Evolutionary conservation across 1,140 invertebrate genomes (phyloP).

Genomic region (Ips nitidus): DNA sequence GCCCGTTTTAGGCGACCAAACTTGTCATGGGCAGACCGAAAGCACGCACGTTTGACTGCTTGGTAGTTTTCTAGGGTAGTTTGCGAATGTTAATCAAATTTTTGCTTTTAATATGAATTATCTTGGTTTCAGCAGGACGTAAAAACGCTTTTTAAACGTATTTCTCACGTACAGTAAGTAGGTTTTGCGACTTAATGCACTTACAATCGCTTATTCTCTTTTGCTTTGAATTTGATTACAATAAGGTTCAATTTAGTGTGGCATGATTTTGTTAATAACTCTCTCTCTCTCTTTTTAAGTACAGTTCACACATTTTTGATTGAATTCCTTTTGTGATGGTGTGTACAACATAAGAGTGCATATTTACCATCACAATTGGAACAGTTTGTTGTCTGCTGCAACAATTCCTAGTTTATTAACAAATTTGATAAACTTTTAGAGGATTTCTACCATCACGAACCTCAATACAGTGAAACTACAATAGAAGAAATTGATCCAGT

Average conservation of each 20-base stretch:
- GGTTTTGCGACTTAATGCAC: slow-evolving; percentile 1
- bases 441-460: slow-evolving; percentile 63
- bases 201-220: neutral
- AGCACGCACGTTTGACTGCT: too few species aligned
- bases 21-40: too few species aligned
- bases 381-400: too few species aligned
- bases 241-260: slow-evolving; percentile 37
- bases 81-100: too few species aligned
- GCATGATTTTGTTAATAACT: slow-evolving; percentile 42
- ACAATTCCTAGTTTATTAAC: too few species aligned
- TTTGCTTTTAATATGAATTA: neutral
- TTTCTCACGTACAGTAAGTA: slow-evolving; percentile 19
- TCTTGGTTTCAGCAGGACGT: slow-evolving; percentile 27
- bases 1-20: too few species aligned
- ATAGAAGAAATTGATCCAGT: slow-evolving; percentile 58
- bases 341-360: neutral
- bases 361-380: neutral
- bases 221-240: neutral
- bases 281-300: neutral
- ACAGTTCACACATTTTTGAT: slow-evolving; percentile 12
- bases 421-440: slow-evolving; percentile 41
- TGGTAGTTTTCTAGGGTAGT: too few species aligned
- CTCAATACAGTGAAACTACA: slow-evolving; percentile 58
- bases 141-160: slow-evolving; percentile 23
- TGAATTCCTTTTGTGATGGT: too few species aligned